Percentiles rank a stretch among this genome's conserved stretches.
Conservation (phyloP, 2,797 vertebrate species). For the Gambelia wislizenii region DNA sequence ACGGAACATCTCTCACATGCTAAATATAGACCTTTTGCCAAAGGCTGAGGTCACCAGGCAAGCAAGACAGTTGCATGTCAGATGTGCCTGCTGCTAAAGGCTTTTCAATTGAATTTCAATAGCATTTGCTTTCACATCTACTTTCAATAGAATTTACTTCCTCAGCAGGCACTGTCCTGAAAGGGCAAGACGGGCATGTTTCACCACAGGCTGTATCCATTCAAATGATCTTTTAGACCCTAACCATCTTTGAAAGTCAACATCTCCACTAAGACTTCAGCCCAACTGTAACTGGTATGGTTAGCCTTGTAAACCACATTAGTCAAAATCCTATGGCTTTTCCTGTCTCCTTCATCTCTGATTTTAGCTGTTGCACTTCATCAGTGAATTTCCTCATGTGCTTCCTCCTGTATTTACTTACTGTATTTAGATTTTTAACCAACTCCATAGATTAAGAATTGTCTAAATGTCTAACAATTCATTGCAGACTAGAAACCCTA, state of each 20-base stretch:
- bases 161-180: neutral
- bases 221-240: neutral
- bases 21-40: neutral
- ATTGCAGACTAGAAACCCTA: neutral
- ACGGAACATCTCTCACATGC: neutral
- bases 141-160: neutral
- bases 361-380: neutral
- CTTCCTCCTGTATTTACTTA: neutral
- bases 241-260: neutral
- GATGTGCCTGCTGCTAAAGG: neutral
- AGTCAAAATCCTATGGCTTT: neutral
- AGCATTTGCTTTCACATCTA: neutral
- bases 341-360: neutral
- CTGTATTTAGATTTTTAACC: neutral
- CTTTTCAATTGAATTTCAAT: neutral
- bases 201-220: neutral
- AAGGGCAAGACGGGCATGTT: neutral
- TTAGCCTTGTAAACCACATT: neutral
- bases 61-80: neutral
- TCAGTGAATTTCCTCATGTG: neutral
- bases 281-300: neutral
- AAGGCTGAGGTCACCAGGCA: rapidly evolving
- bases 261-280: neutral
- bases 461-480: neutral
- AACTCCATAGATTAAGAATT: neutral